Conservation (phyloP, 1,140 invertebrate species). For the Polyergus mexicanus region DNA sequence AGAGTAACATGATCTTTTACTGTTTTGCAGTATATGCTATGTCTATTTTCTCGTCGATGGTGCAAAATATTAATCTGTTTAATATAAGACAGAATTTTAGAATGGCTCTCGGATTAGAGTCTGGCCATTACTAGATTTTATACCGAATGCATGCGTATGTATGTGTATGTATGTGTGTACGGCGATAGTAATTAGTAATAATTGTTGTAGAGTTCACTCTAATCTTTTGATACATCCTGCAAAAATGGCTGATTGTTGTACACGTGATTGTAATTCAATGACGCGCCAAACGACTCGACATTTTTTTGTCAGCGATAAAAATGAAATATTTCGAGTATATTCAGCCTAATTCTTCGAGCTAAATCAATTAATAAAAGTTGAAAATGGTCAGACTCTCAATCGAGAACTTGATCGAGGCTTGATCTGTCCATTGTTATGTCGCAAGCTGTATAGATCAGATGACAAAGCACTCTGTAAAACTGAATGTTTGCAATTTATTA, state of each 20-base stretch:
- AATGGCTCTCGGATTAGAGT: no score
- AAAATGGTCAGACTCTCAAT: slow-evolving; percentile 9
- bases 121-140: no score
- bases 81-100: no score
- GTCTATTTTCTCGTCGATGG: no score
- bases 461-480: background rate
- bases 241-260: background rate
- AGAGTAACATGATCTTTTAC: no score
- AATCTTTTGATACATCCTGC: no score
- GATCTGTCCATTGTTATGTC: background rate
- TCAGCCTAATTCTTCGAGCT: background rate
- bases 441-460: background rate
- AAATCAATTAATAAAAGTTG: background rate
- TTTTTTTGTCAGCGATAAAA: background rate
- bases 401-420: background rate
- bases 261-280: background rate
- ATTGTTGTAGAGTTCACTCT: no score
- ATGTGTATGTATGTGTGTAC: no score
- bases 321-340: background rate
- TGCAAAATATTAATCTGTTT: no score
- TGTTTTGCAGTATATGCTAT: no score
- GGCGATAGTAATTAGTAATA: no score
- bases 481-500: background rate
- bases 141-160: no score
- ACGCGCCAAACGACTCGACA: background rate